Evolutionary conservation across 2,113 vertebrate genomes (phyloP), one percentile per base, ranked within the genome.

Genomic region (Microcebus griseorufus): DNA sequence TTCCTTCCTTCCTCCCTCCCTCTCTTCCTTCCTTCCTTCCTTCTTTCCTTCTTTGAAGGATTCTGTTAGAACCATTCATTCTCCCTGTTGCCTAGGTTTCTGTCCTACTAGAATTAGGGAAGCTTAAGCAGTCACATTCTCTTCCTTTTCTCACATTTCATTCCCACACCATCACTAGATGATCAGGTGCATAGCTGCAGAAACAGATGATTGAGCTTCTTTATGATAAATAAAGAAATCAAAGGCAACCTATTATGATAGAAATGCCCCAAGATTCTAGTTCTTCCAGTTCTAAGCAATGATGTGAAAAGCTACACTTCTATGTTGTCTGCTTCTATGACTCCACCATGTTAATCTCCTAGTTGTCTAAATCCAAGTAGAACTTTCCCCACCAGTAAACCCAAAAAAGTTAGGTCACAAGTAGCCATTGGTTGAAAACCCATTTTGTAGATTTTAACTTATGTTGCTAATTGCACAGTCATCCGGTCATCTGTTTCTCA

Each of bases 401-500:
- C 5, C 39, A 72, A 80, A 85, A 55, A 58, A 70, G 8, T 79
- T 37, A 60, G 20, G 10, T 37, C 87, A 58, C 18, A 80, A 51
- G 16, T 72, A 88, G 25, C 29, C n/a, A 20, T 32, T 78, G 23
- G 11, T 32, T 90, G 84, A 76, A 90, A 88, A 85, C 65, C 48
- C 51, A 86, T 65, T 95, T 93, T 93, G 45, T 48, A 95, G 90
- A 95, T 70, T 93, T 90, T 58, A 89, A 79, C 22, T 29, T 39
- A 39, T 92, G 25, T 11, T 72, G 25, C 1, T 84, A 80, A 20
- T 58, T 58, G 39, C 9, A 62, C 18, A 27, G 18, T 55, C 45
- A 85, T 51, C 82, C 37, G 5, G 6, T 58, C 62, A 75, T 58
- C 48, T 94, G 69, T 60, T 94, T 92, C 37, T 69, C 45, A 84